A percentile compares a stretch with the other conserved stretches of the same genome.
Conservation (phyloP, 2,888 invertebrate species). For the Meiosimyza decipiens region DNA sequence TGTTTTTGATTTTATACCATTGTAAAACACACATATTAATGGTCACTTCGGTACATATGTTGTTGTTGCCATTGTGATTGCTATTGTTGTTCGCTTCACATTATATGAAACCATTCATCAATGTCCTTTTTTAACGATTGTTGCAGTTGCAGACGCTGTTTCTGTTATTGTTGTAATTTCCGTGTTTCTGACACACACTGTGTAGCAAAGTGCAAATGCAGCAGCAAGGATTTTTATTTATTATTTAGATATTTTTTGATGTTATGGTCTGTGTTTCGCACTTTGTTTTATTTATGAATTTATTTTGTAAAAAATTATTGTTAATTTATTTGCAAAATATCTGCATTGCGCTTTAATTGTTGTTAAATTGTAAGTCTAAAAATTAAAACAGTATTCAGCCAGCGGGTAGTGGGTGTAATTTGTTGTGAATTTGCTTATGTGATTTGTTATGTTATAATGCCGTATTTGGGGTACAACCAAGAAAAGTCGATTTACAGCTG, state of each 20-base stretch:
- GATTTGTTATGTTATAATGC: no score
- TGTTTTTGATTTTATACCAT: constrained; percentile 8
- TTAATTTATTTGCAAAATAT: background rate
- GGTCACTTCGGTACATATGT: constrained; percentile 17
- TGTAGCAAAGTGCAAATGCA: constrained; percentile 18
- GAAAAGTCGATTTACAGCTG: no score
- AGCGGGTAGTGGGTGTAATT: background rate
- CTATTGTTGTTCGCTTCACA: constrained; percentile 1
- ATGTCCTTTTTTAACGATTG: constrained; percentile 9
- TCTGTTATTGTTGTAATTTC: background rate
- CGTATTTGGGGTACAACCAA: no score
- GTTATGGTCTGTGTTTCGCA: background rate
- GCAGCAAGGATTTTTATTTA: constrained; percentile 26
- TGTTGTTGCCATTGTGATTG: no score
- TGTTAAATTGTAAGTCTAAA: background rate
- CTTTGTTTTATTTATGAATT: background rate
- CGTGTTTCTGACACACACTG: constrained; percentile 9
- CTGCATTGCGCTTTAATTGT: background rate
- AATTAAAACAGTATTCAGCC: background rate
- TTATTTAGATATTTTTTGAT: background rate
- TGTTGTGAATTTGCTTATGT: no score
- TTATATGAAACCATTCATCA: constrained; percentile 26
- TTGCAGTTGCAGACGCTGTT: background rate
- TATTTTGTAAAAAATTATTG: background rate
- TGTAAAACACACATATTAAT: constrained; percentile 19